Evolutionary conservation across 2,797 vertebrate species (phyloP), one percentile per base, ranked within the genome.

Genomic region (Periparus ater): DNA sequence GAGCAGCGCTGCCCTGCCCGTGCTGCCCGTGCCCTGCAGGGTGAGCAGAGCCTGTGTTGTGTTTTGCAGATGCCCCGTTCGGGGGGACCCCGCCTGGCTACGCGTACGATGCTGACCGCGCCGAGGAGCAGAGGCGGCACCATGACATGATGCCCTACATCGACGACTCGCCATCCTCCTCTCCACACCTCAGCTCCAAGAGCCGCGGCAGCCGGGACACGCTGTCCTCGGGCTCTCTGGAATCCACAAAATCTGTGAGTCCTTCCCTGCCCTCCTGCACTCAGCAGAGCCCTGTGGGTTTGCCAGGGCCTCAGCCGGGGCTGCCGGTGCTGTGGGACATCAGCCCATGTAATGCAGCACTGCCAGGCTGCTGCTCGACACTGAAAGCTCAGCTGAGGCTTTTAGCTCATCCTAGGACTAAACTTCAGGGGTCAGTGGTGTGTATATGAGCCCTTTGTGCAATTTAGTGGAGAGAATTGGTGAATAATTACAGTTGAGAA

Each of bases 241-340:
- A 99, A 85, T 98, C 99, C 78, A 97, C 98, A 17, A 98, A 99
- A 97, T 98, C 96, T 32, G 99, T 99, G 98, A 98, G 97, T 98
- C 21, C 68, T 74, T 42, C 75, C 23, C 36, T 58, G 21, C 45
- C 47, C 72, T 45, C 54, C 32, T 29, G 53, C n/a, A 11, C 67
- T 66, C 11, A 9, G 6, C 27, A 6, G 9, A 34, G 22, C 47
- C 25, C 18, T 10, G 29, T 3, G 4, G 29, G 7, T 22, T 26
- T 38, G 27, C 21, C 10, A 8, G 63, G 51, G 34, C 11, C 38
- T 40, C 15, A 5, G n/a, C 9, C 2, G 4, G 30, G 25, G 6
- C 20, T 62, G 8, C 34, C 4, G 3, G 55, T 6, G 11, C 65
- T 22, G 22, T 22, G 50, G 65, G 53, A 12, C 40, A 6, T 23